Evolutionary conservation across 2,888 invertebrate genomes (phyloP), one percentile per base, ranked within the genome.

Genomic region (Nemotelus nigrinus): DNA sequence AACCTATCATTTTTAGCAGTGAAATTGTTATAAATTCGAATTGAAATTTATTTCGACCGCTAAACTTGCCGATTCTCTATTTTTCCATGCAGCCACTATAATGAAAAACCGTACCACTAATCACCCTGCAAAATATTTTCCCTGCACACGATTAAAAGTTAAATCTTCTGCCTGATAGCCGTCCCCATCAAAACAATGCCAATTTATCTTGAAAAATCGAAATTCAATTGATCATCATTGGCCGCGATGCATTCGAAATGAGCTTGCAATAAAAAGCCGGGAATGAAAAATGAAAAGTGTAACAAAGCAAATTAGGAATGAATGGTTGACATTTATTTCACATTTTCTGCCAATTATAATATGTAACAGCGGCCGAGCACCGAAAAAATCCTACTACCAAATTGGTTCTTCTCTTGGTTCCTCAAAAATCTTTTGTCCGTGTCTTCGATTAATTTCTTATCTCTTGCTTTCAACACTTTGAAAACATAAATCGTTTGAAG

Each of bases 361-460:
- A 60, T 72, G 60, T 72, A 45, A 5, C 45, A 58, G 58, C 39
- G 60, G 25, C 47, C 8, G n/a, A 47, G 45, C n/a, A 25, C 8
- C 10, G 8, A 72, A 72, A 72, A 72, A 57, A 44, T 72, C 60
- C 47, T 43, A 60, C 72, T 70, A 55, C 70, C 55, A 70, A 70
- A 70, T 70, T 70, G 68, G 68, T 25, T 25, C 68, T 48, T 68
- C 55, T 41, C 43, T 70, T 70, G 41, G 70, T 70, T 50, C 68
- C 68, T 81, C 79, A 81, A 81, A 78, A 77, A 81, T 81, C 81
- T 82, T 82, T 82, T 82, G 83, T 81, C 82, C 85, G 83, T 86
- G 86, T 86, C 85, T 85, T 82, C 86, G 86, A 86, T 86, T 86
- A 86, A 86, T 86, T 84, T 85, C 83, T 82, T 82, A 83, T 83